Conservation (phyloP, 2,888 invertebrate genomes). For the Criorhina ranunculi region DNA sequence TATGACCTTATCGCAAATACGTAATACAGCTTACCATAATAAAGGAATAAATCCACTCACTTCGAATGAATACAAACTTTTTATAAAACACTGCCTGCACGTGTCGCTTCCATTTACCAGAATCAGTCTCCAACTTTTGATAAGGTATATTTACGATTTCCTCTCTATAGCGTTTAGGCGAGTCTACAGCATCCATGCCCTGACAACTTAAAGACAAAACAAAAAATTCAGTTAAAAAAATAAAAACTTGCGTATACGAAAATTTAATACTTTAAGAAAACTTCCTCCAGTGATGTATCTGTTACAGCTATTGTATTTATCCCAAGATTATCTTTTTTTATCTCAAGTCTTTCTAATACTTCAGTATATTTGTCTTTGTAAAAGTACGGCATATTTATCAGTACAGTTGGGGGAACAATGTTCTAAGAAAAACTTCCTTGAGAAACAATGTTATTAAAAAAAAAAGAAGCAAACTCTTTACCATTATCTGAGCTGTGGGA, state of each 20-base stretch:
- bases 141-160: slow-evolving; percentile 78
- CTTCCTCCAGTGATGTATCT: slow-evolving; percentile 96
- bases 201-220: slow-evolving; percentile 79
- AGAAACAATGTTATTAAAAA: slow-evolving; percentile 46
- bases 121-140: slow-evolving; percentile 69
- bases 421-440: slow-evolving; percentile 77
- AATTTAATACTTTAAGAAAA: slow-evolving; percentile 89
- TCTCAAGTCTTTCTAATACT: slow-evolving; percentile 88
- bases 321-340: slow-evolving; percentile 86
- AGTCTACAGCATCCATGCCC: slow-evolving; percentile 81
- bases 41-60: slow-evolving; percentile 80
- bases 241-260: neutral
- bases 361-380: slow-evolving; percentile 86
- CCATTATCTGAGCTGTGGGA: slow-evolving; percentile 80
- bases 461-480: slow-evolving; percentile 74
- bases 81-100: slow-evolving; percentile 82
- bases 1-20: neutral
- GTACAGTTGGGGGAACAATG: slow-evolving; percentile 82
- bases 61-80: slow-evolving; percentile 81
- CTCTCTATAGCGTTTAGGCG: slow-evolving; percentile 68
- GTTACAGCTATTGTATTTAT: slow-evolving; percentile 92
- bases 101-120: slow-evolving; percentile 78
- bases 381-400: slow-evolving; percentile 86
- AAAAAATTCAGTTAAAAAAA: neutral
- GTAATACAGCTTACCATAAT: slow-evolving; percentile 80